Percentiles rank a stretch among this genome's conserved stretches.
phyloP scores from a whole-genome alignment of 2,888 invertebrate genomes.

The Dugesia japonica region DNA sequence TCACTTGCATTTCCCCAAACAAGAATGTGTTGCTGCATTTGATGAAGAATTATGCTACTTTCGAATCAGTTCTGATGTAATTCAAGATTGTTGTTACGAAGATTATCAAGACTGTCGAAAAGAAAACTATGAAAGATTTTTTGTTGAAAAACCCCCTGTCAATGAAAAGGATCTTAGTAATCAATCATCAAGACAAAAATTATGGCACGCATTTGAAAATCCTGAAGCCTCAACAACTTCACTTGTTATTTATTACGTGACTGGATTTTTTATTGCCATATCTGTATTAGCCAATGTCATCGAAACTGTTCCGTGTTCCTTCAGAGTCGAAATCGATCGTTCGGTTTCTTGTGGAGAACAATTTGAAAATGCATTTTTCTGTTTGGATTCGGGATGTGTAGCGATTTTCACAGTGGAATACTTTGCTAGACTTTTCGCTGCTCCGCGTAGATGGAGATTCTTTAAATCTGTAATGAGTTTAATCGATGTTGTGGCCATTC shows the following conservation, averaged over 20 bases:
- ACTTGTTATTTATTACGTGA: conserved; percentile 98
- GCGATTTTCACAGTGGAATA: conserved; percentile 99
- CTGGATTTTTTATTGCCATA: conserved; percentile 97
- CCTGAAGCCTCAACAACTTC: conserved; percentile 91
- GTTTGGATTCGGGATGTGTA: conserved; percentile 96
- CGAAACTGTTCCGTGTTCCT: conserved; percentile 84
- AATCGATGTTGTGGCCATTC: conserved; percentile 94
- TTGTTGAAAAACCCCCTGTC: conserved; percentile 62
- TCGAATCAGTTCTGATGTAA: conserved; percentile 85
- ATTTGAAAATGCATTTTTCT: conserved; percentile 81
- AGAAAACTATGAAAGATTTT: conserved; percentile 87
- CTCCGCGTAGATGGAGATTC: conserved; percentile 93
- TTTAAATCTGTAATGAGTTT: conserved; percentile 95
- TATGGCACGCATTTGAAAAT: conserved; percentile 99
- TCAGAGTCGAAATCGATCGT: conserved; percentile 52
- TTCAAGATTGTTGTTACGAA: conserved; percentile 97
- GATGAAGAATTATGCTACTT: conserved; percentile 98
- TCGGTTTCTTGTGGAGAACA: conserved; percentile 73
- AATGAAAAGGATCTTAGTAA: conserved; percentile 56
- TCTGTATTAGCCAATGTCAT: conserved; percentile 98
- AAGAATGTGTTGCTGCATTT: conserved; percentile 93
- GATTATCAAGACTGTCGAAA: conserved; percentile 95
- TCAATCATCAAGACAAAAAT: conserved; percentile 57
- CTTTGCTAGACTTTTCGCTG: conserved; percentile 73
- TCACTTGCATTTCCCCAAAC: conserved; percentile 94